These are phyloP conservation scores for Alviniconcha strummeri DNA, from an alignment of 2,888 invertebrate species.

Conservation along the genomic window DNA sequence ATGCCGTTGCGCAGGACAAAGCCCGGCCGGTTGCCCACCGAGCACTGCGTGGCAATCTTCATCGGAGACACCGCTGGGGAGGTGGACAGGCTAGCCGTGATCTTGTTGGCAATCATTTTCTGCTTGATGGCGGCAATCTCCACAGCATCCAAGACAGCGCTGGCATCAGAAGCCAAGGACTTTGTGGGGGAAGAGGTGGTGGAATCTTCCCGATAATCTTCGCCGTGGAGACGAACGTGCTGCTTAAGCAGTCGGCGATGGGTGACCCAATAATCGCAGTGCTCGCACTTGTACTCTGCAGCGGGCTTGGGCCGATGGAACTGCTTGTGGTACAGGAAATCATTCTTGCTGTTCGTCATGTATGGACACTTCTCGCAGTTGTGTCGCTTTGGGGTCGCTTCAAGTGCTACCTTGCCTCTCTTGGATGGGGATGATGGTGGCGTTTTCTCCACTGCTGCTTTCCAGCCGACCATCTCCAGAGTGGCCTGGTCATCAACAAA, in stretches of 20 bases:
- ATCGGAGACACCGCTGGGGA: slow-evolving; percentile 61
- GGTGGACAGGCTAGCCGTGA: slow-evolving; percentile 63
- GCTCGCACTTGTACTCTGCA: slow-evolving; percentile 86
- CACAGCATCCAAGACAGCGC: slow-evolving; percentile 61
- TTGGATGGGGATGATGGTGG: slow-evolving; percentile 33
- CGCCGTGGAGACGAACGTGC: slow-evolving; percentile 84
- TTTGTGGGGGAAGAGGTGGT: slow-evolving; percentile 59
- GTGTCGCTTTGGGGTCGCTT: slow-evolving; percentile 77
- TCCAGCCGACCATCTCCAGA: slow-evolving; percentile 6
- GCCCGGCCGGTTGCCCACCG: slow-evolving; percentile 59
- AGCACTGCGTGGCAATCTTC: slow-evolving; percentile 57
- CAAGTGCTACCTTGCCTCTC: slow-evolving; percentile 30
- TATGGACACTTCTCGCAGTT: slow-evolving; percentile 88
- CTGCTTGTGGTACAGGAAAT: slow-evolving; percentile 90
- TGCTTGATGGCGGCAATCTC: slow-evolving; percentile 68
- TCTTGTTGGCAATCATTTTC: slow-evolving; percentile 67
- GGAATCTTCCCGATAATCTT: slow-evolving; percentile 16
- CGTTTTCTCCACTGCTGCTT: slow-evolving; percentile 19
- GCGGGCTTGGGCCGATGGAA: slow-evolving; percentile 84
- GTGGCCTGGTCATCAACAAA: slow-evolving; percentile 74
- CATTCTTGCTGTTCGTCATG: slow-evolving; percentile 89
- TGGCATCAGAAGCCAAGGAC: slow-evolving; percentile 55
- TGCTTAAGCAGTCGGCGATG: slow-evolving; percentile 87
- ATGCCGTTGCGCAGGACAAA: slow-evolving; percentile 64
- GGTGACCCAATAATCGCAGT: slow-evolving; percentile 89